Evolutionary conservation across 2,797 vertebrate species (phyloP), one percentile per base, ranked within the genome.

Genomic region (Tragopan temminckii): DNA sequence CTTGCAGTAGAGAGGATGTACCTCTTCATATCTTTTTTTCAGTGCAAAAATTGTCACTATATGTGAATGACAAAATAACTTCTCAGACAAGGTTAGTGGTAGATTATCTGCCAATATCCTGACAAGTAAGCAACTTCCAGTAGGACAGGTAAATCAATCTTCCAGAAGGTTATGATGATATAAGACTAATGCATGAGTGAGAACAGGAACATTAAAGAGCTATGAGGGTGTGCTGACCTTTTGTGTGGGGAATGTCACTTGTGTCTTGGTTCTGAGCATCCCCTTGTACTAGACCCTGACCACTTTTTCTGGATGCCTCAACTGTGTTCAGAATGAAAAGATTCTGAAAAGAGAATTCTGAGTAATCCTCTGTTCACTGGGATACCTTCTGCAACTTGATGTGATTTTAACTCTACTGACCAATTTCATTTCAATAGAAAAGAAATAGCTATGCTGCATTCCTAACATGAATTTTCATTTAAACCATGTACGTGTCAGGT

Each of bases 31-130:
- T 16, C 35, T 87, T 78, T 75, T 36, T 63, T 90, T 90, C 31
- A 62, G 17, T 52, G 52, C 59, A 80, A 82, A 88, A 93, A 66
- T 33, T 64, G 36, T 67, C 74, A 25, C 66, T 43, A 31, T 63
- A 15, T 71, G 67, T 69, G 76, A 92, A 83, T 75, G 86, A 72
- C 63, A 25, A 4, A 5, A 4, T 80, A 95, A 81, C 82, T 95
- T 92, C 80, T 70, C 63, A 86, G 93, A 80, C 53, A 85, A 93
- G 77, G 90, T 89, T 95, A 91, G 85, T 68, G 48, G 74, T 70
- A 79, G 63, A 85, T 89, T 57, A 70, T 70, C 70, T 95, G 82
- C 82, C 87, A 92, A 80, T 82, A 83, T 71, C n/a, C 57, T 92
- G 91, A 66, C 82, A 83, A 89, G 94, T 87, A 94, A 91, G 82